A percentile compares a stretch with the other conserved stretches of the same genome.
These are phyloP conservation scores for Abrostola triplasia DNA, from an alignment of 2,888 invertebrate species.

Conservation along the genomic window DNA sequence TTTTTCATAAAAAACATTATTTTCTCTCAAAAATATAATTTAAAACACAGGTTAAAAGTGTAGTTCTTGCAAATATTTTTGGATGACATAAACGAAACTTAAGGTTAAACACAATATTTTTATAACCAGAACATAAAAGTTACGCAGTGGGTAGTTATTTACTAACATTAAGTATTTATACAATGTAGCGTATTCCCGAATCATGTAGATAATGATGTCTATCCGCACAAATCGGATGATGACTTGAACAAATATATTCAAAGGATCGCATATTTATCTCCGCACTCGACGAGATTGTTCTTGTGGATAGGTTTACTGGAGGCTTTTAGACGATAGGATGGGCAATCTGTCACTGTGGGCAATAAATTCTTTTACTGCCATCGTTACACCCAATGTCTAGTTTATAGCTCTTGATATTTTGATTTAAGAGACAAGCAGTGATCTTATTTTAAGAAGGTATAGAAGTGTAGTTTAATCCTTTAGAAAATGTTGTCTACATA, in stretches of 20 bases:
- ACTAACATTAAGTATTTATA: background rate
- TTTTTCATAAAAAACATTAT: too few relatives aligned
- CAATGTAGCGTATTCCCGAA: background rate
- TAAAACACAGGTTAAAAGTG: too few relatives aligned
- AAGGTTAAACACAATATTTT: too few relatives aligned
- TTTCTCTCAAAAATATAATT: too few relatives aligned
- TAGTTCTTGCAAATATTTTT: too few relatives aligned
- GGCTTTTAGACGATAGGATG: constrained; percentile 51
- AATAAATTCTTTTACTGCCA: constrained; percentile 56
- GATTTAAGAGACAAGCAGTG: constrained; percentile 38
- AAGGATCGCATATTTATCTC: constrained; percentile 44
- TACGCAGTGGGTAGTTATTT: background rate
- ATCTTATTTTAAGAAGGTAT: constrained; percentile 11
- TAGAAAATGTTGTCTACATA: too few relatives aligned
- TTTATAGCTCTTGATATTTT: constrained; percentile 51
- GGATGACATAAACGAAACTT: too few relatives aligned
- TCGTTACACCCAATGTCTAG: constrained; percentile 49
- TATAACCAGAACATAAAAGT: background rate
- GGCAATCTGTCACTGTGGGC: constrained; percentile 47
- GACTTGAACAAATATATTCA: constrained; percentile 45
- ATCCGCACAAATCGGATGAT: constrained; percentile 26
- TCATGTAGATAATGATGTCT: constrained; percentile 26
- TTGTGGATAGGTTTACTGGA: constrained; percentile 47
- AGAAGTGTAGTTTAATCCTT: background rate
- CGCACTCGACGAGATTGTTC: constrained; percentile 45